These are phyloP conservation scores for Poecilia wingei DNA, from an alignment of 2,797 vertebrate species.

Conservation along the genomic window DNA sequence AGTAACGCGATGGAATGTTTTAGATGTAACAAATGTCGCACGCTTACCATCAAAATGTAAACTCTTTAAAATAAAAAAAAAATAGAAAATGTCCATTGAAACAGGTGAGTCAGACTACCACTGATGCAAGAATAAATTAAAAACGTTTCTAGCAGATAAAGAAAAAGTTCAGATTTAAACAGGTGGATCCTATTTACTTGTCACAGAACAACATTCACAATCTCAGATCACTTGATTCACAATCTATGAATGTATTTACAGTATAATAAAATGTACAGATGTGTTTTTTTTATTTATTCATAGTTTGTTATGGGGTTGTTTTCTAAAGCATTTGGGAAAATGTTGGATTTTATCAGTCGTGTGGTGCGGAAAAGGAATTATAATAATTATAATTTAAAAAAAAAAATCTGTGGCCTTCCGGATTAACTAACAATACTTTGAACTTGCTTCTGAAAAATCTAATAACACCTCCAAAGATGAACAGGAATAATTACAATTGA, in stretches of 20 bases:
- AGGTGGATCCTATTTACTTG: slow-evolving; percentile 92
- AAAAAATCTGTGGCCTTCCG: slow-evolving; percentile 41
- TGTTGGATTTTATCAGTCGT: slow-evolving; percentile 55
- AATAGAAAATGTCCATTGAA: slow-evolving; percentile 87
- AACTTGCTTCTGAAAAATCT: slow-evolving; percentile 52
- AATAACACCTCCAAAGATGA: slow-evolving; percentile 55
- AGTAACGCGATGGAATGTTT: slow-evolving; percentile 98
- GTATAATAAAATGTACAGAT: slow-evolving; percentile 88
- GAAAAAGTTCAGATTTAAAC: slow-evolving; percentile 84
- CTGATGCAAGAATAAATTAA: slow-evolving; percentile 87
- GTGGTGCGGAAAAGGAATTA: slow-evolving; percentile 41
- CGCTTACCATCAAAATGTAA: slow-evolving; percentile 96
- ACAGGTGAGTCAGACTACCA: slow-evolving; percentile 86
- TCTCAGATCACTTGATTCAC: slow-evolving; percentile 95
- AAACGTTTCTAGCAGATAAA: slow-evolving; percentile 86
- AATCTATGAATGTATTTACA: slow-evolving; percentile 94
- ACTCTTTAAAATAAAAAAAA: slow-evolving; percentile 86
- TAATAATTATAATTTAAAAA: neutral
- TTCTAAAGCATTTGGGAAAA: slow-evolving; percentile 78
- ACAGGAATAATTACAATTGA: slow-evolving; percentile 33
- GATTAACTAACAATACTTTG: slow-evolving; percentile 57
- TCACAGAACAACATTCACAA: slow-evolving; percentile 99
- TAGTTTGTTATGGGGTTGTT: slow-evolving; percentile 68
- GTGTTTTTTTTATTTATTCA: slow-evolving; percentile 56
- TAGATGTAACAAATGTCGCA: slow-evolving; percentile 87